Conservation (phyloP, 2,888 invertebrate genomes). For the Drosophila ezoana region DNA sequence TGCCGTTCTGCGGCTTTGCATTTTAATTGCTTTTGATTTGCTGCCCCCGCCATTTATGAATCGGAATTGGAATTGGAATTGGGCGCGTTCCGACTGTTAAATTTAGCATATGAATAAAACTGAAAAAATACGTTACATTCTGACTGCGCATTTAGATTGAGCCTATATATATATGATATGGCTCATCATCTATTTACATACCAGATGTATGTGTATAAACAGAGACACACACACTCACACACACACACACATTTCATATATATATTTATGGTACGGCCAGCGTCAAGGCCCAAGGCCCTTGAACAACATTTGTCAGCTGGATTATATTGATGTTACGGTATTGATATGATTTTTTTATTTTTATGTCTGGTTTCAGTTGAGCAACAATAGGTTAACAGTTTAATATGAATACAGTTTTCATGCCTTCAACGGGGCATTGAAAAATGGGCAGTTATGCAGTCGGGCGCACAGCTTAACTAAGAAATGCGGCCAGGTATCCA, state of each 20-base stretch:
- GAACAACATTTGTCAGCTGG: constrained; percentile 19
- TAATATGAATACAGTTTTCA: not conserved
- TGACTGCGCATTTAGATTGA: constrained; percentile 15
- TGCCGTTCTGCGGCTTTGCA: constrained; percentile 66
- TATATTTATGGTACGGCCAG: constrained; percentile 29
- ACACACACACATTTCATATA: constrained; percentile 1
- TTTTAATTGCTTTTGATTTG: constrained; percentile 78
- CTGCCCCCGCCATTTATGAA: constrained; percentile 72
- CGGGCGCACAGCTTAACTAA: no score
- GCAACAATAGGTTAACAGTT: constrained; percentile 21
- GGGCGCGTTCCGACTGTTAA: constrained; percentile 66
- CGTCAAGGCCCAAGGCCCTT: constrained; percentile 5
- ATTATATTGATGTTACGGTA: constrained; percentile 13
- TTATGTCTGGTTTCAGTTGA: not conserved
- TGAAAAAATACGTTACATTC: constrained; percentile 34
- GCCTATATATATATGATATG: constrained; percentile 13
- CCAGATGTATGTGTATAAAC: constrained; percentile 24
- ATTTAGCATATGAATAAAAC: constrained; percentile 60
- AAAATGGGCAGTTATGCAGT: no score
- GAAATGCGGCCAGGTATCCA: no score
- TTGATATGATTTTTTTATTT: constrained; percentile 1
- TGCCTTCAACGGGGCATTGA: no score
- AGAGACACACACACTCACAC: constrained; percentile 1
- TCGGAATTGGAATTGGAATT: constrained; percentile 52
- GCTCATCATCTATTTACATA: constrained; percentile 37